Percentiles rank a stretch among this genome's conserved stretches.
phyloP scores from a whole-genome alignment of 2,797 vertebrate species.

The Enteromius treurensis region DNA sequence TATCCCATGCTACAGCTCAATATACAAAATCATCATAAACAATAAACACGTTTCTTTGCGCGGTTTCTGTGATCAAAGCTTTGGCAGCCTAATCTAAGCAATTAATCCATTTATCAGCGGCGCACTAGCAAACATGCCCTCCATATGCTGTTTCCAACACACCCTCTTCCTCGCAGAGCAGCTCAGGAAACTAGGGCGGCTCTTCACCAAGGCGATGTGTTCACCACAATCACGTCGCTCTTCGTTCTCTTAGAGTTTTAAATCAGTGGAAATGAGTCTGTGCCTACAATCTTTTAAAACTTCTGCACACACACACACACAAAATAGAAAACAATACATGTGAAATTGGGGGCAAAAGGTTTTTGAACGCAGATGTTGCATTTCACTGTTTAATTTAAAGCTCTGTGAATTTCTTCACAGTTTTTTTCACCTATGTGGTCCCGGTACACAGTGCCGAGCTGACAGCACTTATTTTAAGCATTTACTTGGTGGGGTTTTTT shows the following conservation, averaged over 20 bases:
- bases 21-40: slow-evolving; percentile 62
- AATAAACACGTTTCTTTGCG: slow-evolving; percentile 56
- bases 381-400: slow-evolving; percentile 67
- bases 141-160: slow-evolving; percentile 57
- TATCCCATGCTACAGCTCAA: slow-evolving; percentile 40
- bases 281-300: slow-evolving; percentile 51
- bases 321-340: slow-evolving; percentile 51
- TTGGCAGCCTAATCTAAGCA: slow-evolving; percentile 62
- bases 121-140: slow-evolving; percentile 60
- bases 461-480: slow-evolving; percentile 67
- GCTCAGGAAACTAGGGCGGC: slow-evolving; percentile 61
- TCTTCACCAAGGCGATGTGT: slow-evolving; percentile 51
- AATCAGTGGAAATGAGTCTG: slow-evolving; percentile 58
- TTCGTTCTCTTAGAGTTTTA: slow-evolving; percentile 56
- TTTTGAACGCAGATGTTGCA: slow-evolving; percentile 64
- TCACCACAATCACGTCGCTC: slow-evolving; percentile 54
- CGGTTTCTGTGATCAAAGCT: slow-evolving; percentile 60
- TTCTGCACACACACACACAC: slow-evolving; percentile 30
- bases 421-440: slow-evolving; percentile 63
- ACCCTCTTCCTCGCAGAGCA: slow-evolving; percentile 44
- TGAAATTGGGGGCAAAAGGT: slow-evolving; percentile 64
- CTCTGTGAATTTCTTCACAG: slow-evolving; percentile 54
- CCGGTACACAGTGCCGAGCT: slow-evolving; percentile 62
- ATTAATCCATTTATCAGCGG: slow-evolving; percentile 65
- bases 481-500: slow-evolving; percentile 40